Percentiles rank a stretch among this genome's conserved stretches.
Evolutionary conservation across 2,888 invertebrate species (phyloP).

Genomic region (Beris chalybata): DNA sequence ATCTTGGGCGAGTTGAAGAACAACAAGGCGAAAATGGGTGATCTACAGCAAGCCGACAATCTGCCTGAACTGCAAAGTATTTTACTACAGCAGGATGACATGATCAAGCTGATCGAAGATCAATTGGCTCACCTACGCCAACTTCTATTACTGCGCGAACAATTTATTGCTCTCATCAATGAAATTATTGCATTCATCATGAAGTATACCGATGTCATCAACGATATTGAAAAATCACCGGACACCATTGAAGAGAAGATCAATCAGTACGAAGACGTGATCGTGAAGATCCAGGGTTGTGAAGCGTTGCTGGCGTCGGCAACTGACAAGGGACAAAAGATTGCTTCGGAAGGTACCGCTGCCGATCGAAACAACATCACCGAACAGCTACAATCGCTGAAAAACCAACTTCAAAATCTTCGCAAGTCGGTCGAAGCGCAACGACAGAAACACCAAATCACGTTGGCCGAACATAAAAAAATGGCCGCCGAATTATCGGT

Average conservation of each 20-base stretch:
- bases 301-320: conserved; percentile 86
- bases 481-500: conserved; percentile 80
- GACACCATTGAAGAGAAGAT: conserved; percentile 84
- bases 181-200: conserved; percentile 87
- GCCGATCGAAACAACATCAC: conserved; percentile 86
- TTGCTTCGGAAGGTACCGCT: conserved; percentile 85
- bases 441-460: conserved; percentile 82
- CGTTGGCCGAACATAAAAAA: conserved; percentile 86
- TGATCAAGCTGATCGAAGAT: conserved; percentile 82
- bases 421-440: conserved; percentile 82
- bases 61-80: conserved; percentile 79
- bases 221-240: conserved; percentile 82
- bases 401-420: conserved; percentile 78
- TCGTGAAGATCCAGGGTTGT: conserved; percentile 84
- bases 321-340: conserved; percentile 89
- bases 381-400: conserved; percentile 82
- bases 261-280: conserved; percentile 82
- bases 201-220: conserved; percentile 81
- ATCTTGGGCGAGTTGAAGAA: conserved; percentile 76
- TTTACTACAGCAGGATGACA: conserved; percentile 79
- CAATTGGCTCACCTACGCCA: conserved; percentile 81
- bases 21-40: conserved; percentile 75
- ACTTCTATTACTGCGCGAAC: conserved; percentile 78
- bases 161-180: conserved; percentile 82
- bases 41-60: conserved; percentile 71